Percentiles rank a stretch among this genome's conserved stretches.
These are phyloP conservation scores for Poeciliopsis retropinna DNA, from an alignment of 2,113 vertebrate species.

Conservation along the genomic window DNA sequence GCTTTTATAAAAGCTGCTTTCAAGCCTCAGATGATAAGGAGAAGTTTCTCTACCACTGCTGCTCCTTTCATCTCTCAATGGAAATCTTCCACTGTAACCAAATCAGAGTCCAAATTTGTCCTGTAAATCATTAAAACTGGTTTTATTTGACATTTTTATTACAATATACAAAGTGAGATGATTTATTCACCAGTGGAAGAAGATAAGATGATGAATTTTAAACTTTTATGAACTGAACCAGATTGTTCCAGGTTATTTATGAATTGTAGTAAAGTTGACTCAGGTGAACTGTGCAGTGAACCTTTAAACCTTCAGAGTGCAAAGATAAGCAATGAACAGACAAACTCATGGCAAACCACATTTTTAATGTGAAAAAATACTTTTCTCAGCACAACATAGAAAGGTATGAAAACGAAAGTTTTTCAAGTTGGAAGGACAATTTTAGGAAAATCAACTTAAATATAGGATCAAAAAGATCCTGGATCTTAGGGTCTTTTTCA, in stretches of 20 bases:
- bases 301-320: neutral
- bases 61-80: neutral
- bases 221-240: constrained; percentile 18
- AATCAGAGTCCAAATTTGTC: constrained; percentile 1
- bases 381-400: neutral
- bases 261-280: neutral
- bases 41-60: neutral
- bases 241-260: neutral
- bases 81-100: neutral
- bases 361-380: neutral
- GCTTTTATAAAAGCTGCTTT: neutral
- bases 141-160: constrained; percentile 16
- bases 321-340: neutral
- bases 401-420: neutral
- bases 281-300: neutral
- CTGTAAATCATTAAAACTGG: constrained; percentile 10
- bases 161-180: neutral
- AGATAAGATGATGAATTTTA: constrained; percentile 26
- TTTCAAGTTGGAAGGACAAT: neutral
- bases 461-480: too few relatives aligned
- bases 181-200: neutral
- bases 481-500: too few relatives aligned
- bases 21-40: neutral
- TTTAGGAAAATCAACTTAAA: too few relatives aligned
- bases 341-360: neutral